A percentile compares a stretch with the other conserved stretches of the same genome.
Conservation (phyloP, 1,140 invertebrate species). For the Phymorhynchus buccinoides region DNA sequence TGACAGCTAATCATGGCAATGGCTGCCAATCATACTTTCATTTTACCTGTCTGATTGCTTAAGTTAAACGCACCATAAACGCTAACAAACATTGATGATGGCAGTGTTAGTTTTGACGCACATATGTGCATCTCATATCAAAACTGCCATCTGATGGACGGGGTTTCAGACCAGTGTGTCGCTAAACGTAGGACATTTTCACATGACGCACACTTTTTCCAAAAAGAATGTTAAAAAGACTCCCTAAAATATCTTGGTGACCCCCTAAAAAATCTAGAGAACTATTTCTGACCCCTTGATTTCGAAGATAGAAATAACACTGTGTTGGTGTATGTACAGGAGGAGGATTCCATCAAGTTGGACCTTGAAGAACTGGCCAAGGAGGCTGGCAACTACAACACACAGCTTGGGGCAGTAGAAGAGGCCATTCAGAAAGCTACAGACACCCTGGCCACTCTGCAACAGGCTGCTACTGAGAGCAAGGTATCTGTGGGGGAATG, state of each 20-base stretch:
- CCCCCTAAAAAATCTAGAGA: background rate
- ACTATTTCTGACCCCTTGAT: background rate
- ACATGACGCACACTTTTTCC: too few species aligned
- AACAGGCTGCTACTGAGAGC: constrained; percentile 70
- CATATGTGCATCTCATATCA: too few species aligned
- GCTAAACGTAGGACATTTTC: too few species aligned
- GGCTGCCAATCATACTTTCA: too few species aligned
- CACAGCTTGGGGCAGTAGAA: constrained; percentile 76
- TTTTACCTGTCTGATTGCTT: too few species aligned
- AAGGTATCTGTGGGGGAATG: constrained; percentile 18
- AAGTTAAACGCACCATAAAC: too few species aligned
- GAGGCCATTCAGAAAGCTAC: constrained; percentile 76
- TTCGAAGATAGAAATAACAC: too few species aligned
- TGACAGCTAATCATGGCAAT: too few species aligned
- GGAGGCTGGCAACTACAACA: constrained; percentile 79
- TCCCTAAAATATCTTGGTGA: background rate
- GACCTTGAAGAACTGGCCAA: constrained; percentile 84
- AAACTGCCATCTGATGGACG: too few species aligned
- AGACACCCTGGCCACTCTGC: constrained; percentile 75
- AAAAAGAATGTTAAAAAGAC: background rate
- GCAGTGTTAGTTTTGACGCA: too few species aligned
- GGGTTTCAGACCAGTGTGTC: too few species aligned
- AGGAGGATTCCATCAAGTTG: constrained; percentile 85
- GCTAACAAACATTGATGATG: too few species aligned
- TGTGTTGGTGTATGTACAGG: constrained; percentile 72